These are phyloP conservation scores for Delphinus delphis DNA, from an alignment of 2,113 vertebrate genomes.

Conservation along the genomic window DNA sequence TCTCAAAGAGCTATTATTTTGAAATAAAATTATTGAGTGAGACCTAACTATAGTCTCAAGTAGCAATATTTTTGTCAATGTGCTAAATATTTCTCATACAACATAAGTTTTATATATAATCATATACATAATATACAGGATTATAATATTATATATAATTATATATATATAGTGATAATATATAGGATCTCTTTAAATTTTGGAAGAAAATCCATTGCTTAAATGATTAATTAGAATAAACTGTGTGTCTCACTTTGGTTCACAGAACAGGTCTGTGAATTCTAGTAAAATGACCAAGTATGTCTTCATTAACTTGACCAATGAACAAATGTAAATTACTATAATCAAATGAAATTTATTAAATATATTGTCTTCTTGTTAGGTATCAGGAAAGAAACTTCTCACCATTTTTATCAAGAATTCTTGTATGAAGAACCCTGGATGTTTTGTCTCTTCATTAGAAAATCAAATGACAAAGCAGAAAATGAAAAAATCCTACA, in stretches of 20 bases:
- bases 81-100: background rate
- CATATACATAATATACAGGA: background rate
- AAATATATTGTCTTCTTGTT: background rate
- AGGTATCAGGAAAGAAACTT: background rate
- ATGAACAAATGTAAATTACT: background rate
- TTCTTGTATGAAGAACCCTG: rapidly evolving
- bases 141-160: background rate
- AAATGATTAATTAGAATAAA: background rate
- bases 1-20: background rate
- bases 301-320: background rate
- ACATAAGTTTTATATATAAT: background rate
- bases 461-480: background rate
- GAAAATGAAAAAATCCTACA: background rate
- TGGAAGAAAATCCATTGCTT: background rate
- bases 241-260: background rate
- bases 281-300: background rate
- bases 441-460: background rate
- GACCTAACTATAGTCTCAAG: background rate
- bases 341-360: background rate
- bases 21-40: background rate
- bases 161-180: background rate
- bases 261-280: background rate
- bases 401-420: background rate
- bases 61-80: background rate
- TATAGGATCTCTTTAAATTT: background rate